Base-by-base conservation (phyloP, 2,888 invertebrate species). In the Nomada lathburiana region DNA sequence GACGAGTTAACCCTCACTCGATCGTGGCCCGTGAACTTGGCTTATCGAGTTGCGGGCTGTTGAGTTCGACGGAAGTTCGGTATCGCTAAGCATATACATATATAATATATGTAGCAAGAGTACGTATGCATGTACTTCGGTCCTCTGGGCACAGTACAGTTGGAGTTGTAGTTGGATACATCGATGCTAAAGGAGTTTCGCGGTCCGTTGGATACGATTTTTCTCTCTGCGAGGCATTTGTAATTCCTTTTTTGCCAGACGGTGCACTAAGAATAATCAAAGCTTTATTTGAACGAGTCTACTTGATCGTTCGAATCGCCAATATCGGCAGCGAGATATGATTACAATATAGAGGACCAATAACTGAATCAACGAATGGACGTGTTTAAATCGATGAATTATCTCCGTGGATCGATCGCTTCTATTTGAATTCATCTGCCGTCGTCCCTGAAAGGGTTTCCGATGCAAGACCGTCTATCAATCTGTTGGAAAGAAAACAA, bases 1-100 rank as follows among this genome's bases (percentile, higher is more conserved):
- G 23, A 73, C 36, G 7, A 67, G 70, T 60, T 79, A 52, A 55
- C 73, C n/a, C 52, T 36, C 53, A 55, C 29, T 50, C 10, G 36
- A 53, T 55, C 10, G 36, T 42, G 20, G 29, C n/a, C 42, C 47
- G 23, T 7, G 55, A 69, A 68, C 69, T 47, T 47, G 63, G 20
- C 29, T 67, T 69, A 82, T 82, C 57, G 82, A 71, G 67, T 75
- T 74, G 16, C 18, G 52, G 53, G 68, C 67, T 71, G 57, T 72
- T 44, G 47, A 23, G 69, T 62, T 65, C 57, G 47, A 71, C 26
- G 50, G 29, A 80, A 80, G 60, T 80, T 75, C 9, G 18, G 26
- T 47, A 71, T 64, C 57, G 52, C n/a, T 44, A 70, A 55, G 68
- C 57, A 73, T 10, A 11, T 42, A 52, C 50, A 44, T 57, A 4